Base-by-base conservation (phyloP, 2,113 vertebrate genomes). In the Gnathonemus echidnorhynchus region DNA sequence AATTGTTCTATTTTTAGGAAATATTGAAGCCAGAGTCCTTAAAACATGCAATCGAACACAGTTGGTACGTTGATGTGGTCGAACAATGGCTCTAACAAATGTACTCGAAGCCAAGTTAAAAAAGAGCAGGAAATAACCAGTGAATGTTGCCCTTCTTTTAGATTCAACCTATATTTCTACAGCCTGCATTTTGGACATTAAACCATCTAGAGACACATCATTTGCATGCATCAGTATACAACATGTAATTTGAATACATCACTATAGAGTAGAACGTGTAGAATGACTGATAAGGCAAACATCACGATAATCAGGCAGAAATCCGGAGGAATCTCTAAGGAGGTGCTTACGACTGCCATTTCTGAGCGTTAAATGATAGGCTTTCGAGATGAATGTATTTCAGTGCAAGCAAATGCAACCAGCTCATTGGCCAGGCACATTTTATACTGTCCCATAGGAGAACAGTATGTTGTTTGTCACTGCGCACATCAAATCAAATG, bases 181-280 rank as follows among this genome's bases (percentile, higher is more conserved):
- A 86, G 24, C 31, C 86, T 53, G 49, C 5, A 39, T 53, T 87
- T 39, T 87, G 13, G 13, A 39, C 31, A 87, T 53, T 39, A 87
- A 39, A 87, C 86, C 27, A 15, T 87, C 48, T 15, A 87, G 86
- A 31, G 86, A 58, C 86, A 52, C 27, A 35, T 52, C 24, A 87
- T 53, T 86, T 87, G 86, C 52, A 87, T 87, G 50, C 50, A 87
- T 56, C 86, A 87, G 21, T 42, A 88, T 88, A 58, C 9, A 11
- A 49, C 11, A 13, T 46, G 83, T 49, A 86, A 86, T 86, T 86
- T 49, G 46, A 39, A 86, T 49, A 49, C 83, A 86, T 86, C 83
- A 48, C 19, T 52, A 87, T 87, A 53, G n/a, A 39, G 27, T 35
- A 50, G 8, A 80, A 58, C 13, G 13, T 50, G 84, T 10, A 50